Conservation (phyloP, 1,140 invertebrate species). For the Drosophila orena region DNA sequence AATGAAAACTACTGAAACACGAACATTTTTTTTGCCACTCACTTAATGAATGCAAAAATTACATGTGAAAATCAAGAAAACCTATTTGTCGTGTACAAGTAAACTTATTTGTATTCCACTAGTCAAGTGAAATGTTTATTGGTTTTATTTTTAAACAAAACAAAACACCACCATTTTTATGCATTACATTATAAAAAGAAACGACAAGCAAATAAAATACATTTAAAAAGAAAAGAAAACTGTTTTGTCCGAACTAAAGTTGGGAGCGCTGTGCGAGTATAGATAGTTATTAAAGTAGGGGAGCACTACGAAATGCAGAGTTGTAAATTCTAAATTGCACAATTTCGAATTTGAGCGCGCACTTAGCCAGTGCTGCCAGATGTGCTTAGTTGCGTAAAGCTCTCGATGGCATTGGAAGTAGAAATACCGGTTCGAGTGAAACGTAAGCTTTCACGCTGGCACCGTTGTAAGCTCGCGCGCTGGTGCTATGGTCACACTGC, state of each 20-base stretch:
- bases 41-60: slow-evolving; percentile 10
- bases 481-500: slow-evolving; percentile 14
- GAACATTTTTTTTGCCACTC: slow-evolving; percentile 46
- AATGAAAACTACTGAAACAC: slow-evolving; percentile 24
- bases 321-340: too few species aligned
- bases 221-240: slow-evolving; percentile 9
- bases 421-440: too few species aligned
- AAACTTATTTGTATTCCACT: slow-evolving; percentile 77
- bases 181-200: slow-evolving; percentile 71
- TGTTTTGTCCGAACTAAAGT: not conserved
- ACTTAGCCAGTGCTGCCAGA: too few species aligned
- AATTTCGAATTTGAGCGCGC: too few species aligned
- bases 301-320: too few species aligned
- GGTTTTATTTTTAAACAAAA: slow-evolving; percentile 65
- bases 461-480: too few species aligned
- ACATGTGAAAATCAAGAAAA: slow-evolving; percentile 45
- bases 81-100: slow-evolving; percentile 76
- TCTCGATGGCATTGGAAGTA: too few species aligned
- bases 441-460: too few species aligned
- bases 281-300: too few species aligned
- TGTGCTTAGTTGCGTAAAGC: too few species aligned
- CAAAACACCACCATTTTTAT: slow-evolving; percentile 73
- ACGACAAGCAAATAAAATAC: slow-evolving; percentile 66
- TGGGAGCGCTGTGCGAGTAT: too few species aligned
- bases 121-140: slow-evolving; percentile 78